phyloP scores from a whole-genome alignment of 2,113 vertebrate species.

The Tyrannus savana region DNA sequence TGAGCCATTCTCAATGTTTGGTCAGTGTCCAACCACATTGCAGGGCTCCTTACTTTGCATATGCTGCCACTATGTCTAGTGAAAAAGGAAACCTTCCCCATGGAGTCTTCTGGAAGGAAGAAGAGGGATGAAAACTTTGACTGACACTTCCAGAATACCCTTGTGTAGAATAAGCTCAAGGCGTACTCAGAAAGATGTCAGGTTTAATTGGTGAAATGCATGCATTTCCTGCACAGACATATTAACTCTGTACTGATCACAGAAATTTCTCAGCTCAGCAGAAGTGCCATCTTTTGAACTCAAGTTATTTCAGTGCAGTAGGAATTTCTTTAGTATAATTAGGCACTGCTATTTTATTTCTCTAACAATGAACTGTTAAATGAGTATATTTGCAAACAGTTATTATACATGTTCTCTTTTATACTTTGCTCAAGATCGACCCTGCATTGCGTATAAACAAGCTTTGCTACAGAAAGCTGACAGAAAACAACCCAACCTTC shows the following conservation, averaged over 20 bases:
- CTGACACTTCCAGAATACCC: background rate
- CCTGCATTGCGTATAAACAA: rapidly evolving
- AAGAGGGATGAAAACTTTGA: background rate
- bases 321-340: background rate
- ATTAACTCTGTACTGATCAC: background rate
- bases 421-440: background rate
- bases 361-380: background rate
- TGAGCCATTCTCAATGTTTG: background rate
- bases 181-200: background rate
- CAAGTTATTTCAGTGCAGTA: background rate
- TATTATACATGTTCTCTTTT: background rate
- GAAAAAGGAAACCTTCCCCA: background rate
- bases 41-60: background rate
- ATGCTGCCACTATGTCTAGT: background rate
- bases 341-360: background rate
- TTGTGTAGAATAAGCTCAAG: background rate
- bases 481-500: rapidly evolving
- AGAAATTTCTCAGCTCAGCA: background rate
- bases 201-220: background rate
- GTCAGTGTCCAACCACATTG: background rate
- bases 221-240: background rate
- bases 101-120: background rate
- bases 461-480: background rate
- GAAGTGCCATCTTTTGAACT: background rate
- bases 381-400: background rate